Conservation (phyloP, 1,140 invertebrate species). For the Luehdorfia chinensis region DNA sequence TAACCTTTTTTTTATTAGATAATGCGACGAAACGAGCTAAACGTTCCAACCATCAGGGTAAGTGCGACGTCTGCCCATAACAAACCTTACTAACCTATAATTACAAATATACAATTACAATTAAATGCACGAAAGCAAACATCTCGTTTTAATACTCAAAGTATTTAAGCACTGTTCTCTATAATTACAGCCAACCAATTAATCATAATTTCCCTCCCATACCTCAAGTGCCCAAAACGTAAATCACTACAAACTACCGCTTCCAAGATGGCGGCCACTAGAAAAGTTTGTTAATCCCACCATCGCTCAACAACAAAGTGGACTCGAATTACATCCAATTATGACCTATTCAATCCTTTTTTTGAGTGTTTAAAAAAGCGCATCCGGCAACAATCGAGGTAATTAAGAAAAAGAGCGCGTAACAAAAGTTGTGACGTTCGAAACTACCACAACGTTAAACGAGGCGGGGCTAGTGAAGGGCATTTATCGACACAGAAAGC, state of each 20-base stretch:
- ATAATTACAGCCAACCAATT: conserved; percentile 42
- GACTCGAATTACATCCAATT: conserved; percentile 73
- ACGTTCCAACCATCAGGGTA: too few species aligned
- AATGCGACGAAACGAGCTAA: too few species aligned
- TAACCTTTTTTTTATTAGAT: too few species aligned
- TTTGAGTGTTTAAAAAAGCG: conserved; percentile 55
- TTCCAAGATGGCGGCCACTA: conserved; percentile 60
- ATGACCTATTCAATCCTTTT: conserved; percentile 71
- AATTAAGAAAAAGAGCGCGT: conserved; percentile 68
- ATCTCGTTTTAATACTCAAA: conserved; percentile 9
- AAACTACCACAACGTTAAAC: conserved; percentile 55
- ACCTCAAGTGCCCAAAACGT: conserved; percentile 41
- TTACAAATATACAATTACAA: conserved; percentile 7
- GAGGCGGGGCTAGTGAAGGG: conserved; percentile 45
- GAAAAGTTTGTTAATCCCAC: conserved; percentile 52
- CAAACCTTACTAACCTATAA: conserved; percentile 8
- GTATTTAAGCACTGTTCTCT: conserved; percentile 20
- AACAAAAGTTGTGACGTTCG: conserved; percentile 61
- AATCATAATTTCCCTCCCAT: conserved; percentile 53
- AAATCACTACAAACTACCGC: conserved; percentile 60
- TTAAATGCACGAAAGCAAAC: conserved; percentile 13
- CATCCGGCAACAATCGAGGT: conserved; percentile 60
- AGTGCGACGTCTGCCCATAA: too few species aligned
- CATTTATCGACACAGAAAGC: conserved; percentile 27
- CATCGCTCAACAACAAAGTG: conserved; percentile 60